These are phyloP conservation scores for Actinopyga echinites DNA, from an alignment of 53 echinoderm and acorn worm species.

Conservation along the genomic window DNA sequence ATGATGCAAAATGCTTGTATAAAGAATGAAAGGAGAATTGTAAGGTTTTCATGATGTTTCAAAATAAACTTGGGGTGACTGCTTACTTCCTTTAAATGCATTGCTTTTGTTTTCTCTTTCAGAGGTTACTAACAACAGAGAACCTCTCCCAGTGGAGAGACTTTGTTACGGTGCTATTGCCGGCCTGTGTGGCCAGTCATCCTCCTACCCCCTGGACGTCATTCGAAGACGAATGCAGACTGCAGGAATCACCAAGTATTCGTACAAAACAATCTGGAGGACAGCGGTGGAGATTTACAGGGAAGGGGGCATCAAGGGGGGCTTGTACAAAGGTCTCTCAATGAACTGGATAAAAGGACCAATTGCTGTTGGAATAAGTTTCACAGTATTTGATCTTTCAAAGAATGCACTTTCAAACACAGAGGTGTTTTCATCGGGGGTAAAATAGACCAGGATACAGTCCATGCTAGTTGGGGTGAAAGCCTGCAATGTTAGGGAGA, in stretches of 20 bases:
- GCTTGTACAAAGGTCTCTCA: slow-evolving; percentile 94
- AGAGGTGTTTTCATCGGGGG: slow-evolving; percentile 18
- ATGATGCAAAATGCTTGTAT: no score
- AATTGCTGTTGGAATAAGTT: slow-evolving; percentile 92
- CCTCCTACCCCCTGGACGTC: slow-evolving; percentile 93
- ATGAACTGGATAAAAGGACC: slow-evolving; percentile 99
- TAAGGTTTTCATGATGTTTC: no score
- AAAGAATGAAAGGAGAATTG: no score
- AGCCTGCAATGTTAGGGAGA: no score
- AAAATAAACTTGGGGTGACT: no score
- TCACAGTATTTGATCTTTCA: slow-evolving; percentile 87
- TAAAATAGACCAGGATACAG: no score
- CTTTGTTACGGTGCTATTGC: slow-evolving; percentile 90
- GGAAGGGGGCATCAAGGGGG: slow-evolving; percentile 80
- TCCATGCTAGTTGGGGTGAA: no score
- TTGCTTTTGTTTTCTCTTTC: neutral
- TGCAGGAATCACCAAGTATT: slow-evolving; percentile 90
- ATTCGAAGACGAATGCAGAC: slow-evolving; percentile 99
- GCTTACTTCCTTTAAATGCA: no score
- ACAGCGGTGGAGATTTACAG: slow-evolving; percentile 74
- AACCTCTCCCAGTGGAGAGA: slow-evolving; percentile 74
- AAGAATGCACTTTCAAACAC: slow-evolving; percentile 52
- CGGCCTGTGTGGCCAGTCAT: slow-evolving; percentile 91
- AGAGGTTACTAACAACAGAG: slow-evolving; percentile 66
- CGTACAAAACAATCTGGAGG: slow-evolving; percentile 78